These are phyloP conservation scores for Drosophila littoralis DNA, from an alignment of 1,140 invertebrate species.

Conservation along the genomic window DNA sequence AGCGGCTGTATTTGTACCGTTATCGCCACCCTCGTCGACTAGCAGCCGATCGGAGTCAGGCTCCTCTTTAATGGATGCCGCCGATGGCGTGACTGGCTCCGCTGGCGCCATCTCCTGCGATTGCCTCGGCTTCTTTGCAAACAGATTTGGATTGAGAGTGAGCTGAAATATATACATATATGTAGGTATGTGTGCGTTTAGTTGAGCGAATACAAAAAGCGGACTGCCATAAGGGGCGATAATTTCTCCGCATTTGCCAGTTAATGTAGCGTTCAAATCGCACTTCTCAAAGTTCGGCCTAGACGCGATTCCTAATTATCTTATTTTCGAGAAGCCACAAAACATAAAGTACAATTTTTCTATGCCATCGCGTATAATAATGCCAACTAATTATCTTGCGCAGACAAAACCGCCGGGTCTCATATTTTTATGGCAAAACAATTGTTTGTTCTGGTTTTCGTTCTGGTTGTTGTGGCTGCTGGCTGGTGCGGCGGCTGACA, in stretches of 20 bases:
- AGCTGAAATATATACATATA: conserved; percentile 56
- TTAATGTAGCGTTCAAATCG: conserved; percentile 71
- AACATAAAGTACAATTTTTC: conserved; percentile 67
- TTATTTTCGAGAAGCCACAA: conserved; percentile 35
- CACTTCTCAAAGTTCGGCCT: conserved; percentile 12
- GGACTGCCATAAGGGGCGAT: conserved; percentile 52
- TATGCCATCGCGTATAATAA: conserved; percentile 62
- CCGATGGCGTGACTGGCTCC: conserved; percentile 21
- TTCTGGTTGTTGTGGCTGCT: neutral
- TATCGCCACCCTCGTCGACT: conserved; percentile 46
- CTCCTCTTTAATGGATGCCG: conserved; percentile 63
- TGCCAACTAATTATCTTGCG: conserved; percentile 78
- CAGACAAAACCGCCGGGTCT: conserved; percentile 69
- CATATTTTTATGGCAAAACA: conserved; percentile 81
- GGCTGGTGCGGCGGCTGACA: conserved; percentile 1
- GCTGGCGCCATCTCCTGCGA: conserved; percentile 22
- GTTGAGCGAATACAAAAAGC: neutral
- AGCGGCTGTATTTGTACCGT: conserved; percentile 5
- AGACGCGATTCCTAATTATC: conserved; percentile 43
- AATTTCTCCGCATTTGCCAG: conserved; percentile 72
- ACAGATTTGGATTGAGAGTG: conserved; percentile 77
- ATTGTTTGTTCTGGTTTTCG: conserved; percentile 42
- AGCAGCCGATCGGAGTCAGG: conserved; percentile 51
- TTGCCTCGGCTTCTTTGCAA: conserved; percentile 67
- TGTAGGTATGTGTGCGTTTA: neutral